A percentile compares a stretch with the other conserved stretches of the same genome.
phyloP scores from a whole-genome alignment of 2,797 vertebrate species.

The Notamacropus eugenii region DNA sequence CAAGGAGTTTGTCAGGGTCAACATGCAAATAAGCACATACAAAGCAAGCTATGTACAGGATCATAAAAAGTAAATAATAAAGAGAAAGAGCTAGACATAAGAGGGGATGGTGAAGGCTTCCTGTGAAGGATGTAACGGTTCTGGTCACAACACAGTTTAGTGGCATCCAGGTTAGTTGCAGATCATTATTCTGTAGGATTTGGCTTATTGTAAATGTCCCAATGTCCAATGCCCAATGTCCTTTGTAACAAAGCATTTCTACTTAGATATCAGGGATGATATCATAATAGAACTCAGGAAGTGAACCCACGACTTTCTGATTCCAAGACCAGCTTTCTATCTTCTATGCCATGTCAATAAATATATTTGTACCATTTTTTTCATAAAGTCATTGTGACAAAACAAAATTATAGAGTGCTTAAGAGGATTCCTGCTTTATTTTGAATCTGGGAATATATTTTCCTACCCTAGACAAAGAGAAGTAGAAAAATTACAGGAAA shows the following conservation, averaged over 20 bases:
- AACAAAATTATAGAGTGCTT: not conserved
- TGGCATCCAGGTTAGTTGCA: not conserved
- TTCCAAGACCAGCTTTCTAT: not conserved
- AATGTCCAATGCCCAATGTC: not conserved
- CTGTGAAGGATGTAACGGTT: not conserved
- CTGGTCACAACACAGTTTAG: not conserved
- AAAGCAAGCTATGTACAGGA: not conserved
- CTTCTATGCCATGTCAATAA: not conserved
- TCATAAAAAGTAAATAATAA: not conserved
- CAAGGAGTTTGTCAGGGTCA: not conserved
- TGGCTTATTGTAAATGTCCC: not conserved
- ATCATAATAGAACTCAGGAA: not conserved
- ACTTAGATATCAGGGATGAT: not conserved
- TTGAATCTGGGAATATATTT: not conserved
- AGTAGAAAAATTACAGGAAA: not conserved
- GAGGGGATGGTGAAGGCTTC: not conserved
- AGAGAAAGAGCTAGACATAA: not conserved
- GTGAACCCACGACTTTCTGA: not conserved
- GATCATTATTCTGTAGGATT: not conserved
- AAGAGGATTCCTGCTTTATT: not conserved
- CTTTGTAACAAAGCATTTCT: not conserved
- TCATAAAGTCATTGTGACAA: not conserved
- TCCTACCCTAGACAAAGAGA: not conserved
- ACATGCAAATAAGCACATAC: not conserved
- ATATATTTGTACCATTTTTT: not conserved